Evolutionary conservation across 2,888 invertebrate species (phyloP).

Genomic region (Portevinia maculata): DNA sequence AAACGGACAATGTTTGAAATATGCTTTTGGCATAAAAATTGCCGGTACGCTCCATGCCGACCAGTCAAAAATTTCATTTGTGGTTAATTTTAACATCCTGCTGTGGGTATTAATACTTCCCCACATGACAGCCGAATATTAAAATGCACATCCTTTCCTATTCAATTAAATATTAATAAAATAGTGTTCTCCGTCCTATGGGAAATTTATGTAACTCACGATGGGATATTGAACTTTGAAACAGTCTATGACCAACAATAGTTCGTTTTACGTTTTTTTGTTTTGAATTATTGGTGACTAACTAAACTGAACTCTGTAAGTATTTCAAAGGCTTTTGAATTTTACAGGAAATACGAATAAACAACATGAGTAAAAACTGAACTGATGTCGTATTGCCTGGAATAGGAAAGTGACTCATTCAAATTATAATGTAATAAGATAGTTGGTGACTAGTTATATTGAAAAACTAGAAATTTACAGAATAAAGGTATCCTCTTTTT

Average conservation of each 20-base stretch:
- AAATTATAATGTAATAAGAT: too few species aligned
- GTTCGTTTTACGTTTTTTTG: conserved; percentile 1
- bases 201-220: too few species aligned
- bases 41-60: conserved; percentile 34
- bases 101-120: conserved; percentile 68
- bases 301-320: neutral
- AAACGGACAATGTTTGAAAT: conserved; percentile 50
- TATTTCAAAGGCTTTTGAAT: too few species aligned
- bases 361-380: too few species aligned
- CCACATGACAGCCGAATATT: conserved; percentile 69
- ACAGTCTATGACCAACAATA: conserved; percentile 33
- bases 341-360: too few species aligned
- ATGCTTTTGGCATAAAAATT: conserved; percentile 67
- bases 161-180: conserved; percentile 71
- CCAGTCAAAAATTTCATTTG: conserved; percentile 54
- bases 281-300: neutral
- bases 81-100: conserved; percentile 71
- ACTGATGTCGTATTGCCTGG: too few species aligned
- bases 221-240: neutral
- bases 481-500: too few species aligned
- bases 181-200: conserved; percentile 21
- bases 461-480: too few species aligned
- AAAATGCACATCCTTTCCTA: conserved; percentile 67
- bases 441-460: too few species aligned
- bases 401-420: too few species aligned